Percentiles rank a stretch among this genome's conserved stretches.
Conservation (phyloP, 1,140 invertebrate genomes). For the Lucilia cuprina region DNA sequence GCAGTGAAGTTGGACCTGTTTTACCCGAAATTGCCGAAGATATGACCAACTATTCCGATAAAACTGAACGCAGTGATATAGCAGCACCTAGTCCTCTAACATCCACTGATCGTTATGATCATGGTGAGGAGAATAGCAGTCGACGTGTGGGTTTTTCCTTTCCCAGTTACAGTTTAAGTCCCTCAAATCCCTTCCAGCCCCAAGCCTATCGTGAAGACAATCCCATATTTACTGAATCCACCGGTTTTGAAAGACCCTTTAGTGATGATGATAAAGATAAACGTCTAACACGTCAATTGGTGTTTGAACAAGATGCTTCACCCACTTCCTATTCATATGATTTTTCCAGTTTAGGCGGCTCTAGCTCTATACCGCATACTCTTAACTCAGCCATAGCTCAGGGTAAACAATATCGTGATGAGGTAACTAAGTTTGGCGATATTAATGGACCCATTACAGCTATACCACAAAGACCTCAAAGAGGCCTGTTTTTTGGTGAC, state of each 20-base stretch:
- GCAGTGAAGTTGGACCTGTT: conserved; percentile 46
- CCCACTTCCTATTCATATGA: conserved; percentile 47
- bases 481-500: conserved; percentile 55
- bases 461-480: conserved; percentile 49
- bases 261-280: conserved; percentile 54
- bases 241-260: conserved; percentile 45
- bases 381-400: conserved; percentile 45
- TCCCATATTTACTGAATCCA: conserved; percentile 53
- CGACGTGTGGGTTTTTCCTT: conserved; percentile 59
- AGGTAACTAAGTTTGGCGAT: conserved; percentile 61
- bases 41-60: conserved; percentile 39
- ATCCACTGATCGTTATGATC: conserved; percentile 36
- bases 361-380: conserved; percentile 56
- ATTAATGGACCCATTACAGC: conserved; percentile 60
- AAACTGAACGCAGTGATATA: conserved; percentile 52
- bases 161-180: conserved; percentile 58
- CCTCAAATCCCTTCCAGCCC: conserved; percentile 54
- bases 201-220: conserved; percentile 60
- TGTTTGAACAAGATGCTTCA: conserved; percentile 47
- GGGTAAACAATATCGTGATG: conserved; percentile 56
- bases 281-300: conserved; percentile 53
- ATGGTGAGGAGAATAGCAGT: conserved; percentile 49
- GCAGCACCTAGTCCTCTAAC: conserved; percentile 35
- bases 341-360: conserved; percentile 52
- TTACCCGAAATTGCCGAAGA: conserved; percentile 45